Base-by-base conservation (phyloP, 1,140 invertebrate genomes). In the Diachasma alloeum region DNA sequence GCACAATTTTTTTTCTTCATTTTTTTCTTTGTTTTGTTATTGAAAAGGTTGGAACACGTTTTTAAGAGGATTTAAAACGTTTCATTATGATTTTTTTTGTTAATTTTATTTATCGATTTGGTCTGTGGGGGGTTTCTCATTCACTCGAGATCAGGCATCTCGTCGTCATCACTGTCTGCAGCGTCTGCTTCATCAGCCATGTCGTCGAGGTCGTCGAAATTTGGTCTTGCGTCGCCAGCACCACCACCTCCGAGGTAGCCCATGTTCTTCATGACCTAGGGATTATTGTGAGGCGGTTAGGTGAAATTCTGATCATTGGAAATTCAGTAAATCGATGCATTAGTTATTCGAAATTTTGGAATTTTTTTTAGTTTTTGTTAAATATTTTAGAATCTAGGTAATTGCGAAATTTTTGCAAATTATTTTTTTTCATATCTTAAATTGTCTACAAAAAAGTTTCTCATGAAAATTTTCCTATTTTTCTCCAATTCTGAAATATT, bases 221-320 rank as follows among this genome's bases (percentile, higher is more conserved):
- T 83, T 72, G 90, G 90, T 82, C 91, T 91, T 48, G 78, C 80
- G 53, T 82, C 87, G 2, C 76, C 78, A 53, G 89, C 90, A 56
- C 91, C 91, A 89, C 93, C 79, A 56, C 89, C 90, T 63, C 91
- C 91, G 89, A 93, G 91, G 75, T 91, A 88, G 53, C 91, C 91
- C 90, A 93, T 92, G 75, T 91, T 88, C 76, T 87, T 85, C 89
- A 93, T 91, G 90, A 92, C 91, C 91, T 92, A 15, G 9, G 13
- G 48, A 53, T n/a, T 17, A 17, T 48, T 8, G 4, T 48, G 5
- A 15, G 36, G 36, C 4, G 36, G 4, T 37, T 37, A 9, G 9
- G 36, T 37, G 4, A 37, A 37, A 5, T 37, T 37, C 9, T 78
- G n/a, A n/a, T n/a, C n/a, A n/a, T n/a, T n/a, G n/a, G n/a, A n/a